Conservation (phyloP, 2,113 vertebrate genomes). For the Taurulus bubalis region DNA sequence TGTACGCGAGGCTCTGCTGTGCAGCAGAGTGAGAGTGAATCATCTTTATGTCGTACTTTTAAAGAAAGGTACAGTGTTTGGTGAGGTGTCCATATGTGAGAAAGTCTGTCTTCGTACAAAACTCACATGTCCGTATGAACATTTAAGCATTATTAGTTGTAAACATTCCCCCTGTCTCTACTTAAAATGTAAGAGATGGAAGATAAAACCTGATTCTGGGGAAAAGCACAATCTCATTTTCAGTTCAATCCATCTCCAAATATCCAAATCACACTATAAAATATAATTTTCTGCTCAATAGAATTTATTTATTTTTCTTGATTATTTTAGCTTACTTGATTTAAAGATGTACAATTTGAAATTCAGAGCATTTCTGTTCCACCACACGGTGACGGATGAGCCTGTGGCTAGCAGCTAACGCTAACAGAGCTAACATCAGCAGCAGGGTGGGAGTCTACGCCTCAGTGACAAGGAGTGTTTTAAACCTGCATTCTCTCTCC, state of each 20-base stretch:
- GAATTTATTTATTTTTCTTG: not conserved
- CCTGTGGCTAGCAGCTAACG: not conserved
- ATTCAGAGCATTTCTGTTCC: not conserved
- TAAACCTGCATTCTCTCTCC: too few species aligned
- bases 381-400: not conserved
- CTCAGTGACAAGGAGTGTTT: too few species aligned
- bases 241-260: too few species aligned
- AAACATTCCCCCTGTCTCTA: not conserved
- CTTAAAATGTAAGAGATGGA: too few species aligned
- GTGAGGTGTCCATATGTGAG: not conserved
- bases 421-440: too few species aligned
- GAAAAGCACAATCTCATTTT: not conserved
- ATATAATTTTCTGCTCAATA: too few species aligned
- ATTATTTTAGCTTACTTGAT: not conserved
- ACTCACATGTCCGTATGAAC: not conserved
- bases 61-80: not conserved
- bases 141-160: not conserved
- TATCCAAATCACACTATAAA: too few species aligned
- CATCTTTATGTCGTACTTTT: not conserved
- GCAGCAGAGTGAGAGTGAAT: not conserved
- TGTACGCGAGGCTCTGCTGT: slow-evolving; percentile 24
- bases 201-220: too few species aligned
- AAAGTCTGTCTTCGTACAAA: not conserved
- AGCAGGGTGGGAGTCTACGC: too few species aligned
- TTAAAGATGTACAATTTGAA: not conserved